Evolutionary conservation across 1,140 invertebrate genomes (phyloP).

Genomic region (Polypedilum vanderplanki): DNA sequence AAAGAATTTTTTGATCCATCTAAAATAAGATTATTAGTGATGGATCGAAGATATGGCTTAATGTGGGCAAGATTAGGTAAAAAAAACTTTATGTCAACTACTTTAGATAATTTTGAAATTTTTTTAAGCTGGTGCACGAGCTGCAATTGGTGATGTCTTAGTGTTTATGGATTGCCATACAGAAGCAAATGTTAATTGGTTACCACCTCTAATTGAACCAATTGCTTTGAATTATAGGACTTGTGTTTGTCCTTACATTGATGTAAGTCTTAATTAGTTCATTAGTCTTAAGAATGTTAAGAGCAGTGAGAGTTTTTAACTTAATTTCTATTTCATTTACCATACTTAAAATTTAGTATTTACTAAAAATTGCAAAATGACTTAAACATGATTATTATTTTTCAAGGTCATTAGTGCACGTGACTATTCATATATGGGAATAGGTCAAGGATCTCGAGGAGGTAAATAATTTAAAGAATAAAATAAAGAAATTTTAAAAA

Average conservation of each 20-base stretch:
- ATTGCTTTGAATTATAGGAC: conserved; percentile 71
- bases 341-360: no score
- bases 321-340: no score
- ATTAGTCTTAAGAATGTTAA: no score
- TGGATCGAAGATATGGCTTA: conserved; percentile 70
- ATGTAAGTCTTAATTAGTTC: no score
- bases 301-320: no score
- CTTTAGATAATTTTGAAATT: neutral
- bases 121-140: conserved; percentile 67
- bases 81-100: neutral
- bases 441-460: no score
- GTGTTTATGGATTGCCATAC: conserved; percentile 92
- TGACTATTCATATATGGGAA: no score
- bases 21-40: conserved; percentile 67
- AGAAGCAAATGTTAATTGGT: conserved; percentile 79
- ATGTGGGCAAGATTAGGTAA: conserved; percentile 65
- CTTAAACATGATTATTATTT: no score
- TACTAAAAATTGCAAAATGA: no score
- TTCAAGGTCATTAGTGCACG: no score
- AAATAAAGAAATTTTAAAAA: no score
- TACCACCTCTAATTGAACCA: conserved; percentile 68
- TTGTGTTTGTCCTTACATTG: conserved; percentile 88
- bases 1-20: conserved; percentile 48
- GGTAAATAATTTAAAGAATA: no score
- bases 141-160: conserved; percentile 73